Evolutionary conservation across 2,113 vertebrate genomes (phyloP).

Genomic region (Lanius ludovicianus): DNA sequence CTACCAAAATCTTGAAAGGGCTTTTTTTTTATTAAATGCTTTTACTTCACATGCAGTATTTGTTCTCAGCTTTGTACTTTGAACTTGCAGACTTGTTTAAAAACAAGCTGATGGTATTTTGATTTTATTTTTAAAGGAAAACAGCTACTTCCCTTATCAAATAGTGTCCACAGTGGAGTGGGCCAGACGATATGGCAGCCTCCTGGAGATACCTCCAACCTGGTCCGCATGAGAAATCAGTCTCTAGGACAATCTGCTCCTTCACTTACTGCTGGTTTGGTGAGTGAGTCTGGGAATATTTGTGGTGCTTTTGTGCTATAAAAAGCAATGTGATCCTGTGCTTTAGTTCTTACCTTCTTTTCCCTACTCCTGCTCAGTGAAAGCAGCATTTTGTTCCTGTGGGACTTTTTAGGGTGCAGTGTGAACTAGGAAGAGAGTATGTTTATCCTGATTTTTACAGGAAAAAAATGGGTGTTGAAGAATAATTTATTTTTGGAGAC

Average conservation of each 20-base stretch:
- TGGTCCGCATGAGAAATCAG: constrained; percentile 96
- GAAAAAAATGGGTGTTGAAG: neutral
- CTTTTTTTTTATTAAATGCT: neutral
- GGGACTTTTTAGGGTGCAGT: neutral
- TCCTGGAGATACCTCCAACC: constrained; percentile 86
- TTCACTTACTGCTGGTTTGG: constrained; percentile 93
- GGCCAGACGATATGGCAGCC: constrained; percentile 86
- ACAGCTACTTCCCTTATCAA: constrained; percentile 92
- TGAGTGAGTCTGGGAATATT: constrained; percentile 78
- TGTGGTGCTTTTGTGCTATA: neutral
- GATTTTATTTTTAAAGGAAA: constrained; percentile 81
- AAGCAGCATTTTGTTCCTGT: neutral
- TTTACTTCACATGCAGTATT: neutral
- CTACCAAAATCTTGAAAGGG: neutral
- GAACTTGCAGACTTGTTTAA: neutral
- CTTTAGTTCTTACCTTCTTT: neutral
- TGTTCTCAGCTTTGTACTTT: neutral
- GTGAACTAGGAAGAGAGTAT: neutral
- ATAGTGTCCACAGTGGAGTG: constrained; percentile 87
- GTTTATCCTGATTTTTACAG: neutral
- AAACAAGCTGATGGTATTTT: constrained; percentile 35
- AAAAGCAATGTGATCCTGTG: neutral
- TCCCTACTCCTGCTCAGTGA: neutral
- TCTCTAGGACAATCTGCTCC: constrained; percentile 92
- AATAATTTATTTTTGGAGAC: neutral